These are phyloP conservation scores for Agonopterix subpropinquella DNA, from an alignment of 2,888 invertebrate species.

Conservation along the genomic window DNA sequence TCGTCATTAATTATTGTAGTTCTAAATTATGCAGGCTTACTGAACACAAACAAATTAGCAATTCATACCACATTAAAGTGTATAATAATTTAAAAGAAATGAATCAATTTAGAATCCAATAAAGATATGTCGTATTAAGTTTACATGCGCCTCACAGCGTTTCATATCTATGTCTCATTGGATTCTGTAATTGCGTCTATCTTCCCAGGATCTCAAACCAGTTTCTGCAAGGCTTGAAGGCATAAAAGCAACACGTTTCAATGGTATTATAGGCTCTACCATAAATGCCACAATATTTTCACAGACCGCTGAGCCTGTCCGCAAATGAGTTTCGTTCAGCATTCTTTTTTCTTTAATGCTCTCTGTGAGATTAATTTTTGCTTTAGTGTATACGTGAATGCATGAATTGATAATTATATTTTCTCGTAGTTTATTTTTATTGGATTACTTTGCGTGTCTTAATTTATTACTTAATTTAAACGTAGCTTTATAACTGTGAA, in stretches of 20 bases:
- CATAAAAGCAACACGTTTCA: slow-evolving; percentile 7
- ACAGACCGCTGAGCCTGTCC: slow-evolving; percentile 24
- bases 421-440: too few species aligned
- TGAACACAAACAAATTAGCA: too few species aligned
- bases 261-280: slow-evolving; percentile 15
- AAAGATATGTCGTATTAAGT: slow-evolving; percentile 9
- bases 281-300: slow-evolving; percentile 52
- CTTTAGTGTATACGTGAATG: not conserved
- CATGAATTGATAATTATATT: not conserved
- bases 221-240: not conserved
- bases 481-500: too few species aligned
- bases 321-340: slow-evolving; percentile 14
- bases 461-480: too few species aligned
- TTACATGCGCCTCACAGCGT: slow-evolving; percentile 13
- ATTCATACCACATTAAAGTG: too few species aligned
- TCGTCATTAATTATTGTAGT: too few species aligned
- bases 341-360: slow-evolving; percentile 12
- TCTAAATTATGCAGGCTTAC: too few species aligned
- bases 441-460: too few species aligned
- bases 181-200: slow-evolving; percentile 27
- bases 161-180: slow-evolving; percentile 15
- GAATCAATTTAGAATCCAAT: slow-evolving; percentile 4
- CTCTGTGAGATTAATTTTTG: not conserved
- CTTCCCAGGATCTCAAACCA: slow-evolving; percentile 14
- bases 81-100: not conserved